phyloP scores from a whole-genome alignment of 1,140 invertebrate genomes.

The Zaprionus africanus region DNA sequence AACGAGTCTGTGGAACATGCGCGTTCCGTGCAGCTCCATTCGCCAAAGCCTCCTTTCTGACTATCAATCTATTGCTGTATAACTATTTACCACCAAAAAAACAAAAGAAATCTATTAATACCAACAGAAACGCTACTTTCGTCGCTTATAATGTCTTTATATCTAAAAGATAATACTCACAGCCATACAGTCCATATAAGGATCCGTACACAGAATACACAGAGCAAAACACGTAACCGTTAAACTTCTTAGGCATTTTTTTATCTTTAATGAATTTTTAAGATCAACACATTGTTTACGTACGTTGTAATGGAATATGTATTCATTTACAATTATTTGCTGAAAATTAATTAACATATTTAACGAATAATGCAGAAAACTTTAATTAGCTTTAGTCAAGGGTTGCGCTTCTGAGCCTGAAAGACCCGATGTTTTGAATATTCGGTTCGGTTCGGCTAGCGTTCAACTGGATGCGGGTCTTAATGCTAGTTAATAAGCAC shows the following conservation, averaged over 20 bases:
- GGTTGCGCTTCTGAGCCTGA: constrained; percentile 21
- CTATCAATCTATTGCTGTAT: constrained; percentile 53
- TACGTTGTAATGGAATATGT: constrained; percentile 63
- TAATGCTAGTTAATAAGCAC: constrained; percentile 45
- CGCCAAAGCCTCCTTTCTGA: constrained; percentile 36
- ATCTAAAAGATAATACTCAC: constrained; percentile 57
- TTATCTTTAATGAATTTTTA: constrained; percentile 26
- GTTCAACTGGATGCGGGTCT: constrained; percentile 7
- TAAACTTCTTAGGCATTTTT: constrained; percentile 18
- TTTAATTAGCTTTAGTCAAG: constrained; percentile 56
- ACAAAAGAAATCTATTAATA: constrained; percentile 11
- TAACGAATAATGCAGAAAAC: constrained; percentile 36
- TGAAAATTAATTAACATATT: constrained; percentile 72
- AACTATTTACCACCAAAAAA: constrained; percentile 52
- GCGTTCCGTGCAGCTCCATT: neutral
- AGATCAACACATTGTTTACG: constrained; percentile 49
- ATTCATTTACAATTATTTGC: constrained; percentile 76
- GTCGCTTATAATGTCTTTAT: constrained; percentile 22
- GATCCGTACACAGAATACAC: constrained; percentile 13
- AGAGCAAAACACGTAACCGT: constrained; percentile 14
- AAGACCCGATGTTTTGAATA: neutral
- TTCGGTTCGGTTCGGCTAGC: neutral
- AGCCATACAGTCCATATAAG: constrained; percentile 32
- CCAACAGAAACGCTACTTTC: constrained; percentile 21
- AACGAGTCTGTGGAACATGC: neutral